phyloP scores from a whole-genome alignment of 1,140 invertebrate genomes.

The Nasonia longicornis region DNA sequence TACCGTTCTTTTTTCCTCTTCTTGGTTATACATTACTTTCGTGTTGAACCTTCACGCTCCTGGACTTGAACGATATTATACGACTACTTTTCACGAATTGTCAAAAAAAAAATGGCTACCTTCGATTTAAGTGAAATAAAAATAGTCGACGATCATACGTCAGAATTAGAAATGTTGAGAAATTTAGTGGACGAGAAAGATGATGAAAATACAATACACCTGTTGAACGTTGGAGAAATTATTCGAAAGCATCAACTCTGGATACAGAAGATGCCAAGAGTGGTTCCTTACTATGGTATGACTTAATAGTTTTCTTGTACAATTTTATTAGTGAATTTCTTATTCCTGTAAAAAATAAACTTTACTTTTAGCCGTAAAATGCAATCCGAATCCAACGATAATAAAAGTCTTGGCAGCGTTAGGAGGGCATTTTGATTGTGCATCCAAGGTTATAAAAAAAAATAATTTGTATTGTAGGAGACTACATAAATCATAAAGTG shows the following conservation, averaged over 20 bases:
- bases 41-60: too few relatives aligned
- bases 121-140: constrained; percentile 27
- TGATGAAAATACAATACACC: constrained; percentile 76
- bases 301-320: too few relatives aligned
- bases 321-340: background rate
- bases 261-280: constrained; percentile 74
- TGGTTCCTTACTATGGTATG: constrained; percentile 74
- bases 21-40: too few relatives aligned
- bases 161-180: constrained; percentile 55
- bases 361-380: constrained; percentile 76
- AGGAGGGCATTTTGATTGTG: constrained; percentile 82
- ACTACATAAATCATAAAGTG: too few relatives aligned
- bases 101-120: background rate
- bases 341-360: too few relatives aligned
- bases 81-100: too few relatives aligned
- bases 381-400: constrained; percentile 76
- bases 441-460: constrained; percentile 73
- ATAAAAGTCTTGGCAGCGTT: constrained; percentile 75
- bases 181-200: constrained; percentile 56
- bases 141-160: constrained; percentile 56
- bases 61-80: too few relatives aligned
- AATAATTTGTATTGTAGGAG: background rate
- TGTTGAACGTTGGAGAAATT: constrained; percentile 76
- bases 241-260: constrained; percentile 74
- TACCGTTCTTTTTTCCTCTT: too few relatives aligned